Percentiles rank a stretch among this genome's conserved stretches.
phyloP scores from a whole-genome alignment of 2,797 vertebrate species.

The Zenarchopterus dispar region DNA sequence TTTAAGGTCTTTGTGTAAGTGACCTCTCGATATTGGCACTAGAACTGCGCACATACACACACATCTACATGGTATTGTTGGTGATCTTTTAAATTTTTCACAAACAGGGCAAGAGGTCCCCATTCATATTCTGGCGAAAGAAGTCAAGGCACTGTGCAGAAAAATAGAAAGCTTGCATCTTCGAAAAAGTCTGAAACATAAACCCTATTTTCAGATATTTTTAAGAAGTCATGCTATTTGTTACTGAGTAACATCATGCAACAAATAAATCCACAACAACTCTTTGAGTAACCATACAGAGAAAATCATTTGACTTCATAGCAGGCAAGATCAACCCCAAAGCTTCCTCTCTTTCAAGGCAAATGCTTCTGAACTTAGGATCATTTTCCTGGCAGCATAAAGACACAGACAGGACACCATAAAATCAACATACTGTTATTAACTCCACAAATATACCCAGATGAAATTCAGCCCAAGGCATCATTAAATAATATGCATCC shows the following conservation, averaged over 20 bases:
- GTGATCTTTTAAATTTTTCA: too few relatives aligned
- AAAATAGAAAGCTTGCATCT: too few relatives aligned
- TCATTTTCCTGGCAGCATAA: constrained; percentile 38
- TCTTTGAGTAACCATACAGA: constrained; percentile 27
- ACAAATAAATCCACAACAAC: constrained; percentile 19
- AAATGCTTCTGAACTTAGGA: constrained; percentile 42
- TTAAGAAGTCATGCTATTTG: background rate
- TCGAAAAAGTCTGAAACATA: background rate
- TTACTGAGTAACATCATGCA: background rate
- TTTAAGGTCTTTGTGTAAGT: too few relatives aligned
- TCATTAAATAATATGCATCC: constrained; percentile 80
- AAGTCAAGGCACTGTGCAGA: too few relatives aligned
- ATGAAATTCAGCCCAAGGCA: constrained; percentile 70
- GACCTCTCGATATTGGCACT: too few relatives aligned
- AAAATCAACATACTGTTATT: constrained; percentile 62
- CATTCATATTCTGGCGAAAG: too few relatives aligned
- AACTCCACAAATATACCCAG: constrained; percentile 62
- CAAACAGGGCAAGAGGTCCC: too few relatives aligned
- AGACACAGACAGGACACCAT: constrained; percentile 42
- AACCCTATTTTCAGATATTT: constrained; percentile 23
- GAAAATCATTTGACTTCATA: constrained; percentile 36
- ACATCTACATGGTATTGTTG: too few relatives aligned
- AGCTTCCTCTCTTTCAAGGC: constrained; percentile 39
- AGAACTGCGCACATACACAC: too few relatives aligned
- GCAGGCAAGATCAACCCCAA: constrained; percentile 29